A percentile compares a stretch with the other conserved stretches of the same genome.
These are phyloP conservation scores for Lanius collurio DNA, from an alignment of 2,113 vertebrate genomes.

Conservation along the genomic window DNA sequence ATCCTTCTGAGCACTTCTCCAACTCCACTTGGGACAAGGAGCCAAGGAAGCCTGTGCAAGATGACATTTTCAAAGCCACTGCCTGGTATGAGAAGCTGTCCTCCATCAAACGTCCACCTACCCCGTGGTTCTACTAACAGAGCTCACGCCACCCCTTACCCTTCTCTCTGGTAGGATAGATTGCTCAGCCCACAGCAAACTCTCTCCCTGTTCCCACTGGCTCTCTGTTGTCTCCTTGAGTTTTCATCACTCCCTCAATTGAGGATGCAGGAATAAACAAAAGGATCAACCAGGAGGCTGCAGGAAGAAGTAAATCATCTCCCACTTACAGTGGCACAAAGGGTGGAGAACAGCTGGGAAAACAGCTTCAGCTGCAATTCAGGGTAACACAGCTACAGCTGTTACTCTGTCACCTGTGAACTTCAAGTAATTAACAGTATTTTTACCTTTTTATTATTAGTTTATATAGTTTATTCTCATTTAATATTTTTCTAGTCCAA, in stretches of 20 bases:
- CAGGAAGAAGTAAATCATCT: background rate
- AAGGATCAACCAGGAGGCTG: background rate
- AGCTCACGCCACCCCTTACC: background rate
- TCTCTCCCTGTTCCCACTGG: background rate
- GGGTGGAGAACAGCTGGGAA: background rate
- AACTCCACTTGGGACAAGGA: background rate
- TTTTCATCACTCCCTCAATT: background rate
- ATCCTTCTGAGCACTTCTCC: background rate
- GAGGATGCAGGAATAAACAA: background rate
- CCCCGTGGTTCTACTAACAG: rapidly evolving
- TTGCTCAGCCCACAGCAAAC: background rate
- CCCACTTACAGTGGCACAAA: background rate
- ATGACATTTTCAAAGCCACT: background rate
- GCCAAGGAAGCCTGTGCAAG: background rate
- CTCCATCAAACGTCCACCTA: background rate
- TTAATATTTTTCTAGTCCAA: background rate
- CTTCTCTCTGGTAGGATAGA: background rate
- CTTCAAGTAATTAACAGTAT: background rate
- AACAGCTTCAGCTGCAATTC: background rate
- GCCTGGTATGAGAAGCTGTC: background rate
- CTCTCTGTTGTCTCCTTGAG: background rate
- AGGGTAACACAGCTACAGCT: background rate
- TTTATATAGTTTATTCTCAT: background rate
- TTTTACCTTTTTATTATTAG: background rate
- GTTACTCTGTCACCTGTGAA: background rate